Percentiles rank a stretch among this genome's conserved stretches.
Conservation (phyloP, 1,140 invertebrate genomes). For the Drosophila pseudoananassae region DNA sequence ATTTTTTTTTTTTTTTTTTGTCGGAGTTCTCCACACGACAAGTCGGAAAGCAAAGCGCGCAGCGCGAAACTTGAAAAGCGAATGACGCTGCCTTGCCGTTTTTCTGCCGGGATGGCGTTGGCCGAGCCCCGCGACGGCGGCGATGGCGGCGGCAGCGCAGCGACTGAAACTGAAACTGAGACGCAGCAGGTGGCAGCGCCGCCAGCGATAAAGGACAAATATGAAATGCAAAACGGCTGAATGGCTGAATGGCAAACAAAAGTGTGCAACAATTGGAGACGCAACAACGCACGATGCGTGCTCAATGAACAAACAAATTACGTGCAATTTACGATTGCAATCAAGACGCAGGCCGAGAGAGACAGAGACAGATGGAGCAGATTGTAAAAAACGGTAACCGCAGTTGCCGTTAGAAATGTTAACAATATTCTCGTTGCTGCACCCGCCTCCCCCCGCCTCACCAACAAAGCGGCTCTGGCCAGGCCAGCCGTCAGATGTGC, state of each 20-base stretch:
- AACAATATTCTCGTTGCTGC: constrained; percentile 54
- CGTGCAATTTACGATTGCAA: constrained; percentile 40
- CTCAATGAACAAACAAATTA: constrained; percentile 55
- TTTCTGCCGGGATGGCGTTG: constrained; percentile 6
- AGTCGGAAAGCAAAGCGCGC: constrained; percentile 39
- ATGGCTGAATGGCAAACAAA: constrained; percentile 14
- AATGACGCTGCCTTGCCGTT: constrained; percentile 37
- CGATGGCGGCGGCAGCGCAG: constrained; percentile 1
- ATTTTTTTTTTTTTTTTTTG: too few species aligned
- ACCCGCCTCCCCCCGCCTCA: background rate
- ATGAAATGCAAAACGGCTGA: constrained; percentile 40
- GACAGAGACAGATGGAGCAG: background rate
- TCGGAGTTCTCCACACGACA: constrained; percentile 3
- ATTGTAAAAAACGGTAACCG: constrained; percentile 20
- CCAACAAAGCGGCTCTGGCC: constrained; percentile 26
- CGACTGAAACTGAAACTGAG: constrained; percentile 6
- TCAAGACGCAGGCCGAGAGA: constrained; percentile 31
- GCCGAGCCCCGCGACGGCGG: background rate
- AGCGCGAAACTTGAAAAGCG: constrained; percentile 33
- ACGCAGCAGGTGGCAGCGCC: constrained; percentile 8
- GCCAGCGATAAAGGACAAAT: constrained; percentile 49
- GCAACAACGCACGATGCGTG: constrained; percentile 44
- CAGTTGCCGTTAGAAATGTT: constrained; percentile 52
- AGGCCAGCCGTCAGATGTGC: background rate
- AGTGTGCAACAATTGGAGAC: constrained; percentile 41